phyloP scores from a whole-genome alignment of 2,888 invertebrate species.

The Temnothorax ravouxi region DNA sequence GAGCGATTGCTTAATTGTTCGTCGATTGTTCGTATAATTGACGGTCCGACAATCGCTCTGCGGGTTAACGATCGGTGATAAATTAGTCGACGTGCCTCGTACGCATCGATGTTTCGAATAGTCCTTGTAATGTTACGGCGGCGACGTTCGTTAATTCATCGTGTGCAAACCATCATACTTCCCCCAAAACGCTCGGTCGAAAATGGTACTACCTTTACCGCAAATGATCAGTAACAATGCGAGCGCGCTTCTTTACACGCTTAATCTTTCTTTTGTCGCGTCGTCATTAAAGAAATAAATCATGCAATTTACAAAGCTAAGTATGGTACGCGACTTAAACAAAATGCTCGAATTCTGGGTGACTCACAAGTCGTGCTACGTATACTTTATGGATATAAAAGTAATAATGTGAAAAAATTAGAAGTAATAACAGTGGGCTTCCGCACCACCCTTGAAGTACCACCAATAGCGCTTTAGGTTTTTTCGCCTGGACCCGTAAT shows the following conservation, averaged over 20 bases:
- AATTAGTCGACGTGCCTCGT: slow-evolving; percentile 61
- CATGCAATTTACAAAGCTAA: not conserved
- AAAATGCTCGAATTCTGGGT: no score
- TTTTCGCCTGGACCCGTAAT: no score
- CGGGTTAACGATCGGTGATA: slow-evolving; percentile 70
- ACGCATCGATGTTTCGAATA: slow-evolving; percentile 32
- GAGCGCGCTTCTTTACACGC: slow-evolving; percentile 18
- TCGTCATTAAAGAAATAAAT: not conserved
- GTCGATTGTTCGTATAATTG: slow-evolving; percentile 73
- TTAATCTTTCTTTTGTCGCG: not conserved
- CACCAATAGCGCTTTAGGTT: no score
- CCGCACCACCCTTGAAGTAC: no score
- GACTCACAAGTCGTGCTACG: no score
- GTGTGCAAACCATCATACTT: not conserved
- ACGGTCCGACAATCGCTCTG: slow-evolving; percentile 66
- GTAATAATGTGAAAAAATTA: no score
- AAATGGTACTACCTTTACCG: not conserved
- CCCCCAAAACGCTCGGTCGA: not conserved
- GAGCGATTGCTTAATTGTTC: slow-evolving; percentile 69
- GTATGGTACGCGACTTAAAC: not conserved
- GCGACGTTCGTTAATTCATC: slow-evolving; percentile 25
- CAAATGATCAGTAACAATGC: not conserved
- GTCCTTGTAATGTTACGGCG: slow-evolving; percentile 10
- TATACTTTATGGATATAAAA: no score
- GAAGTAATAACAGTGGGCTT: no score